Percentiles rank a stretch among this genome's conserved stretches.
Conservation (phyloP, 2,797 vertebrate species). For the Notoglanidium macrostoma region DNA sequence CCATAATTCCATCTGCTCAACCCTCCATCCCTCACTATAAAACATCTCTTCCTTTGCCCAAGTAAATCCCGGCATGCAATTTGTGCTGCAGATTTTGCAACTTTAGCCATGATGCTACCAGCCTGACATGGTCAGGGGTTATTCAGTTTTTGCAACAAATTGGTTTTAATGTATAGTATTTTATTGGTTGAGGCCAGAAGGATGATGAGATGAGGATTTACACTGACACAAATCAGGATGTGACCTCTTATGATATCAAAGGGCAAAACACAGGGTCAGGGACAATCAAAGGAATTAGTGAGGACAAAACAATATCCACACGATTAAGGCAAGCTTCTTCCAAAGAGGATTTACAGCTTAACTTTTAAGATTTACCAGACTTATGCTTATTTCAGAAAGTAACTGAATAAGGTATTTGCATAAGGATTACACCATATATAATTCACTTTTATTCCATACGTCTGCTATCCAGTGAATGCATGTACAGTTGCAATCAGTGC, state of each 20-base stretch:
- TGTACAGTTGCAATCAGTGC: neutral
- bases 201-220: slow-evolving; percentile 31
- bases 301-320: slow-evolving; percentile 76
- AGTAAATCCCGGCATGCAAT: slow-evolving; percentile 23
- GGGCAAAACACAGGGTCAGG: slow-evolving; percentile 62
- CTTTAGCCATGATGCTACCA: slow-evolving; percentile 21
- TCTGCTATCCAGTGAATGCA: slow-evolving; percentile 13
- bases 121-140: neutral
- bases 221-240: slow-evolving; percentile 39
- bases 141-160: slow-evolving; percentile 1
- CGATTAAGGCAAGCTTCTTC: slow-evolving; percentile 75
- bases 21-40: slow-evolving; percentile 9
- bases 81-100: slow-evolving; percentile 6
- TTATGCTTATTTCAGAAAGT: slow-evolving; percentile 75
- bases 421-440: slow-evolving; percentile 72
- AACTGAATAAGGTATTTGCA: slow-evolving; percentile 81
- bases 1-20: slow-evolving; percentile 17
- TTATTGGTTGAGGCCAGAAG: neutral
- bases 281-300: slow-evolving; percentile 73
- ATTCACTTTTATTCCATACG: slow-evolving; percentile 71
- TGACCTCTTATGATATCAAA: slow-evolving; percentile 56
- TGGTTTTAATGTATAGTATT: neutral
- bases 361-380: slow-evolving; percentile 83
- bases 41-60: neutral
- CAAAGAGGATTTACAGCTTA: slow-evolving; percentile 85